Percentiles rank a stretch among this genome's conserved stretches.
Conservation (phyloP, 1,140 invertebrate genomes). For the Ceratina australensis region DNA sequence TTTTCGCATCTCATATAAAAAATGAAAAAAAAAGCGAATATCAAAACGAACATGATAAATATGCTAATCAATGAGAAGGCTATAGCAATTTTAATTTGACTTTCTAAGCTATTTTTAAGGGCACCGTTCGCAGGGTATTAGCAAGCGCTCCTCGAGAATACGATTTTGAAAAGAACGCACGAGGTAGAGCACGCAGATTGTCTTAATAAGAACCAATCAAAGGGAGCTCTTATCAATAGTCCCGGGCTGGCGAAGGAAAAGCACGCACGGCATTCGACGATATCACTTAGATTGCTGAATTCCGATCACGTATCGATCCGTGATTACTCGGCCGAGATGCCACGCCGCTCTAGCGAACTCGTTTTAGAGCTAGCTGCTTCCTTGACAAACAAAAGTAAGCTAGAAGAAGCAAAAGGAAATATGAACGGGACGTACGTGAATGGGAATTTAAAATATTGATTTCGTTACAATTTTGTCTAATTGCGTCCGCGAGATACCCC, state of each 20-base stretch:
- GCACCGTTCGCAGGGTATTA: neutral
- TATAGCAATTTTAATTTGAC: no score
- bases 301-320: conserved; percentile 50
- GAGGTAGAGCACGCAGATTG: neutral
- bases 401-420: no score
- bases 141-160: neutral
- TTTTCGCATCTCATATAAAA: no score
- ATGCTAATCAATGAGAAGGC: no score
- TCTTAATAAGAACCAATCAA: conserved; percentile 19
- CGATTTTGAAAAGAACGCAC: neutral
- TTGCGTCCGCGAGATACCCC: neutral
- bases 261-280: conserved; percentile 30
- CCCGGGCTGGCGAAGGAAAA: conserved; percentile 1
- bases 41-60: no score
- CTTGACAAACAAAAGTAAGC: neutral
- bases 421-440: no score
- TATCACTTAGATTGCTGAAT: conserved; percentile 38
- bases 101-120: no score
- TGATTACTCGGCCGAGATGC: conserved; percentile 39
- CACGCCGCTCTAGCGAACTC: conserved; percentile 3
- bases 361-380: conserved; percentile 6
- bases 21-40: no score
- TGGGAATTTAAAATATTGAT: neutral
- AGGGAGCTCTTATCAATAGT: conserved; percentile 15
- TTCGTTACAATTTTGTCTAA: neutral